These are phyloP conservation scores for Periphyllus acericola DNA, from an alignment of 2,888 invertebrate species.

Conservation along the genomic window DNA sequence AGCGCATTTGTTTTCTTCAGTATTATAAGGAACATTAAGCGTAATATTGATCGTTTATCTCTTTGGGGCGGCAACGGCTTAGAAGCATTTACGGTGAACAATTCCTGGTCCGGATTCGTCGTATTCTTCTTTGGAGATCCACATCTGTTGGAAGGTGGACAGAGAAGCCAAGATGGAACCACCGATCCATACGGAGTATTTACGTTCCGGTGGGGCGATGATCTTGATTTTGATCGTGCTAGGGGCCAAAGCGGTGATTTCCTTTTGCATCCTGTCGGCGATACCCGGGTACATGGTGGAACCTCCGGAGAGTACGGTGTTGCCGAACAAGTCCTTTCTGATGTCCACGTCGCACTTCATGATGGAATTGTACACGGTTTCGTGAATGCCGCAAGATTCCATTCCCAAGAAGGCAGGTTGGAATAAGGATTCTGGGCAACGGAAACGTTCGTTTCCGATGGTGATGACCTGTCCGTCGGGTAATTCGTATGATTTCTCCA, in stretches of 20 bases:
- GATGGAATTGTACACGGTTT: constrained; percentile 96
- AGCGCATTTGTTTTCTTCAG: constrained; percentile 57
- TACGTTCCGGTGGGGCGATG: constrained; percentile 90
- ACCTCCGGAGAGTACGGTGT: constrained; percentile 90
- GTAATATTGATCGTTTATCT: constrained; percentile 53
- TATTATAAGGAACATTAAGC: constrained; percentile 63
- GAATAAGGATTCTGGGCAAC: constrained; percentile 81
- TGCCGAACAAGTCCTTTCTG: constrained; percentile 93
- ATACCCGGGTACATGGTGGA: constrained; percentile 91
- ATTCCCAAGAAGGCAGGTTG: constrained; percentile 80
- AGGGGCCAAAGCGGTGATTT: constrained; percentile 88
- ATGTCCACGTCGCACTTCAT: constrained; percentile 97
- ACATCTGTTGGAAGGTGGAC: constrained; percentile 92
- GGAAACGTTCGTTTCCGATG: constrained; percentile 91
- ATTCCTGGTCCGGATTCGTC: constrained; percentile 85
- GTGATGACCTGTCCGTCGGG: constrained; percentile 93
- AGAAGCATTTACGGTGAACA: constrained; percentile 81
- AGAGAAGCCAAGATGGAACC: constrained; percentile 89
- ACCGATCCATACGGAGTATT: constrained; percentile 92
- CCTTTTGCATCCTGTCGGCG: constrained; percentile 90
- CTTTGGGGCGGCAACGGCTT: constrained; percentile 66
- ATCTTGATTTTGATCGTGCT: constrained; percentile 95
- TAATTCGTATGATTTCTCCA: constrained; percentile 91
- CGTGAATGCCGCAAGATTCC: constrained; percentile 93
- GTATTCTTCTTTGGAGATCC: constrained; percentile 91